A percentile compares a stretch with the other conserved stretches of the same genome.
Conservation (phyloP, 2,888 invertebrate species). For the Zaprionus bogoriensis region DNA sequence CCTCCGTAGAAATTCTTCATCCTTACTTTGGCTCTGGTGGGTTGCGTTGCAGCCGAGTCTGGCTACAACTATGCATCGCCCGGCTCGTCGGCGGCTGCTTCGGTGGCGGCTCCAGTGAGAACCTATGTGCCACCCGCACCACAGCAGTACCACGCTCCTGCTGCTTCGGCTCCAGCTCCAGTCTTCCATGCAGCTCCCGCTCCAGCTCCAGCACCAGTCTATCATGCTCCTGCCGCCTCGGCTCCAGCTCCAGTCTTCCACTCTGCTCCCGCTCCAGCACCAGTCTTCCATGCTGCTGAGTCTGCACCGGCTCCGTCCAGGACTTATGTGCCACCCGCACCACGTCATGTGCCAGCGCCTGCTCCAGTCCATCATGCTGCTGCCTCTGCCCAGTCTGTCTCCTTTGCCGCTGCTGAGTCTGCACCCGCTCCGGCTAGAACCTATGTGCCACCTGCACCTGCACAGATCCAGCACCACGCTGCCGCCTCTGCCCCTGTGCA, state of each 20-base stretch:
- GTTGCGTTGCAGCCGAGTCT: constrained; percentile 49
- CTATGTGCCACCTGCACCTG: constrained; percentile 36
- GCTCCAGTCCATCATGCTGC: constrained; percentile 23
- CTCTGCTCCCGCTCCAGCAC: constrained; percentile 2
- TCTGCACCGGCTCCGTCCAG: constrained; percentile 37
- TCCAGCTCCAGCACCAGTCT: background rate
- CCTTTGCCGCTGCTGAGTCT: constrained; percentile 23
- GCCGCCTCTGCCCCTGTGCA: constrained; percentile 51
- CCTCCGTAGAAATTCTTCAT: constrained; percentile 59
- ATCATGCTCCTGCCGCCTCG: constrained; percentile 19
- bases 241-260: constrained; percentile 18
- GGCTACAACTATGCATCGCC: constrained; percentile 69
- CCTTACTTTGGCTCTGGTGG: constrained; percentile 60
- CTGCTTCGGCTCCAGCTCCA: constrained; percentile 23
- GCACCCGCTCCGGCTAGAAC: constrained; percentile 19
- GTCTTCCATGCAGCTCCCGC: constrained; percentile 5
- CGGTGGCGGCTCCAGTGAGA: constrained; percentile 48
- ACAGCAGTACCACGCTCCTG: constrained; percentile 5
- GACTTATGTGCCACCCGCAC: constrained; percentile 38
- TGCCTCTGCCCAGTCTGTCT: constrained; percentile 31
- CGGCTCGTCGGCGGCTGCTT: constrained; percentile 48
- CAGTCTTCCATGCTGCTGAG: constrained; percentile 25
- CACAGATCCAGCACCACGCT: constrained; percentile 11
- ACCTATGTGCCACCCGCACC: constrained; percentile 53
- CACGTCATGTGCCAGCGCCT: constrained; percentile 12